Conservation (phyloP, 2,888 invertebrate species). For the Cyclophora punctaria region DNA sequence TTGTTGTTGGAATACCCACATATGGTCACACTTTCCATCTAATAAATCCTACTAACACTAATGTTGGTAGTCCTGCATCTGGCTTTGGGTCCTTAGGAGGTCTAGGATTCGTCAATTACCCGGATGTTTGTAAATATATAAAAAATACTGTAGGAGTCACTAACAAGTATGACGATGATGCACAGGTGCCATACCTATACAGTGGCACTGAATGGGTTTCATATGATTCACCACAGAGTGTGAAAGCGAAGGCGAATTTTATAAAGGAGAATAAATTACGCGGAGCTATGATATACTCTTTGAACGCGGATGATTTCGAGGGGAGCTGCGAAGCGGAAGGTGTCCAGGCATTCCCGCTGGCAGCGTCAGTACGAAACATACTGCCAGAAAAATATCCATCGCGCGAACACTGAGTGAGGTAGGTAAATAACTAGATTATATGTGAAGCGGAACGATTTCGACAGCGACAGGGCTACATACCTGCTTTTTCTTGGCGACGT, state of each 20-base stretch:
- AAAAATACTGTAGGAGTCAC: slow-evolving; percentile 45
- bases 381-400: slow-evolving; percentile 1
- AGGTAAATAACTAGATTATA: too few species aligned
- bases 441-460: slow-evolving; percentile 9
- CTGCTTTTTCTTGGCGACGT: slow-evolving; percentile 61
- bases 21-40: slow-evolving; percentile 88
- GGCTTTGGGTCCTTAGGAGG: slow-evolving; percentile 80
- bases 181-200: slow-evolving; percentile 85
- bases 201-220: slow-evolving; percentile 85
- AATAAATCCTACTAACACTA: slow-evolving; percentile 79
- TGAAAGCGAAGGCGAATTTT: slow-evolving; percentile 80
- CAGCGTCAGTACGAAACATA: slow-evolving; percentile 7
- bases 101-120: slow-evolving; percentile 83
- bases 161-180: slow-evolving; percentile 77
- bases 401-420: slow-evolving; percentile 18
- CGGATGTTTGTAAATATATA: slow-evolving; percentile 74
- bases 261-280: slow-evolving; percentile 78
- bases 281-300: slow-evolving; percentile 89
- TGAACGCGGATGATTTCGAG: slow-evolving; percentile 86
- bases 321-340: slow-evolving; percentile 60
- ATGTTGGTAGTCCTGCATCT: slow-evolving; percentile 80
- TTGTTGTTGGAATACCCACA: slow-evolving; percentile 90
- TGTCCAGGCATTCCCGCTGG: slow-evolving; percentile 30
- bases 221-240: slow-evolving; percentile 83
- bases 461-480: slow-evolving; percentile 28